These are phyloP conservation scores for Oreochromis spilurus DNA, from an alignment of 2,113 vertebrate species.

Conservation along the genomic window DNA sequence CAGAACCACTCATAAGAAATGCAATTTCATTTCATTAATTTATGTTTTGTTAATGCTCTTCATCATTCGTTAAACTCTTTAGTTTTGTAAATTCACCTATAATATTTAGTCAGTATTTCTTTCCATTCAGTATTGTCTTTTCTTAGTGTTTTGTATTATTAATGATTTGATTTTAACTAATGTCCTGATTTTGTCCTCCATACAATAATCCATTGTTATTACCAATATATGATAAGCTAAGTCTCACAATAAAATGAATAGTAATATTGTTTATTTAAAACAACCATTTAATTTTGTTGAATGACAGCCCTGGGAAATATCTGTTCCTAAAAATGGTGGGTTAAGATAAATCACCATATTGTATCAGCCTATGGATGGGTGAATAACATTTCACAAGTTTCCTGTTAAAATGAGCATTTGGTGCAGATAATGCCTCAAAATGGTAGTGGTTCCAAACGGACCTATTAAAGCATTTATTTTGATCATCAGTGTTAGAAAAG, in stretches of 20 bases:
- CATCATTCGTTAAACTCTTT: not conserved
- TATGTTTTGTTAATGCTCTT: not conserved
- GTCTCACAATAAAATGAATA: slow-evolving; percentile 20
- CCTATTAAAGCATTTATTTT: not conserved
- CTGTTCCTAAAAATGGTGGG: not conserved
- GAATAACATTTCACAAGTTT: not conserved
- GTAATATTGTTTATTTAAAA: not conserved
- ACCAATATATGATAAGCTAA: slow-evolving; percentile 19
- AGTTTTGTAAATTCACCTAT: not conserved
- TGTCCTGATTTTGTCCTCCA: slow-evolving; percentile 3
- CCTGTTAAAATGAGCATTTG: not conserved
- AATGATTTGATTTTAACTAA: not conserved
- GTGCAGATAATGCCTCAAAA: not conserved
- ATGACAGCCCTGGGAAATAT: not conserved
- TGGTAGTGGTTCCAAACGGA: not conserved
- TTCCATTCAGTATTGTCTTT: not conserved
- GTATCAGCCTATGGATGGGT: not conserved
- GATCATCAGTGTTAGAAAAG: not conserved
- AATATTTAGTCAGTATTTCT: not conserved
- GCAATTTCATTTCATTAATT: not conserved
- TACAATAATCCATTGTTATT: not conserved
- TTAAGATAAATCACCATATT: not conserved
- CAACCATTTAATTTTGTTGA: not conserved
- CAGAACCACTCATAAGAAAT: not conserved
- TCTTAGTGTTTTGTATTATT: not conserved